Percentiles rank a stretch among this genome's conserved stretches.
Conservation (phyloP, 2,888 invertebrate genomes). For the Apamea crenata region DNA sequence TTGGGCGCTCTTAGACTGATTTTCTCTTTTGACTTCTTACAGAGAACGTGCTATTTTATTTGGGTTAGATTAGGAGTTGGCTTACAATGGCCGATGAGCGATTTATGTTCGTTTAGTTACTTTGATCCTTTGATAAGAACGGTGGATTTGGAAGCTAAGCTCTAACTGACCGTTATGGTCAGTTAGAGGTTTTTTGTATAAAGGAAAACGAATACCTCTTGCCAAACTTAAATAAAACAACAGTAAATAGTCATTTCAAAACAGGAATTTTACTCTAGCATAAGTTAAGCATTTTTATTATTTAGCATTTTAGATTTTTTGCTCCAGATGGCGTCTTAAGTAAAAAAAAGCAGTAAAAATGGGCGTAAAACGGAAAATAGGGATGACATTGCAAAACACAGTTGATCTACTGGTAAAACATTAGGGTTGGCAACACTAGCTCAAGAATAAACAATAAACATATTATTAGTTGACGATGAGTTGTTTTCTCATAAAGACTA, state of each 20-base stretch:
- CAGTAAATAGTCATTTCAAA: neutral
- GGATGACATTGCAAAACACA: neutral
- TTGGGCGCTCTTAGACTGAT: slow-evolving; percentile 25
- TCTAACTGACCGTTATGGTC: too few relatives aligned
- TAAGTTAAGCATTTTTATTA: neutral
- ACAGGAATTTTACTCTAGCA: neutral
- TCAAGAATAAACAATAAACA: neutral
- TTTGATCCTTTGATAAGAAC: slow-evolving; percentile 15
- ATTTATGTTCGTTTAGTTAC: slow-evolving; percentile 15
- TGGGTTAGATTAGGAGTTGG: slow-evolving; percentile 4
- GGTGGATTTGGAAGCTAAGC: neutral
- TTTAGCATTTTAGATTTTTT: neutral
- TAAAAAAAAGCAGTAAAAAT: neutral
- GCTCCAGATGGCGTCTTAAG: neutral
- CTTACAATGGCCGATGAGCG: neutral
- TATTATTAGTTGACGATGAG: neutral
- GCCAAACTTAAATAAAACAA: neutral
- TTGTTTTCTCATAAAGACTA: neutral
- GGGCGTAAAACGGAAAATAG: neutral
- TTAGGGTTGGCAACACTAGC: neutral
- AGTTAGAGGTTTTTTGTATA: neutral
- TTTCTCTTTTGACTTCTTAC: slow-evolving; percentile 32
- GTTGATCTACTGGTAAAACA: neutral
- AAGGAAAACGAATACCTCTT: neutral
- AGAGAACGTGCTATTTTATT: slow-evolving; percentile 28